phyloP scores from a whole-genome alignment of 2,888 invertebrate species.

The Nowickia ferox region DNA sequence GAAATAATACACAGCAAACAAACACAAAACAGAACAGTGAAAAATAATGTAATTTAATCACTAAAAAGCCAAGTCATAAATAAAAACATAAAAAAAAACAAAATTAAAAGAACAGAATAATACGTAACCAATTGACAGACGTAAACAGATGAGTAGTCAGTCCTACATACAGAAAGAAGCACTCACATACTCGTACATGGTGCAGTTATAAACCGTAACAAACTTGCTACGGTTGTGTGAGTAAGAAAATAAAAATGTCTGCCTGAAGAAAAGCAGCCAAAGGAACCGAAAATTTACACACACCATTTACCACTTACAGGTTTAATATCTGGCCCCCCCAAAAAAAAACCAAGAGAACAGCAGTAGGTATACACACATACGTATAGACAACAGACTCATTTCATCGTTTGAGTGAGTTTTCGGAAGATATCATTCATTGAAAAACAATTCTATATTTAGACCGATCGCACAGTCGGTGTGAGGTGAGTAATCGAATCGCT shows the following conservation, averaged over 20 bases:
- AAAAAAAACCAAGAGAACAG: neutral
- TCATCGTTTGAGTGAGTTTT: slow-evolving; percentile 56
- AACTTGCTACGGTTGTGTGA: neutral
- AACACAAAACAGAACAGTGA: slow-evolving; percentile 17
- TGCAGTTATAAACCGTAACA: neutral
- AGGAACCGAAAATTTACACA: slow-evolving; percentile 45
- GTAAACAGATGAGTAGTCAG: slow-evolving; percentile 32
- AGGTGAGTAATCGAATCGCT: slow-evolving; percentile 39
- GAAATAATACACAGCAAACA: slow-evolving; percentile 31
- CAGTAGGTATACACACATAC: neutral
- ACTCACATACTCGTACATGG: neutral
- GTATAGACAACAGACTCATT: no score
- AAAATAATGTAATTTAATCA: slow-evolving; percentile 69
- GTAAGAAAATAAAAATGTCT: slow-evolving; percentile 42
- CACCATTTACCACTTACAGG: slow-evolving; percentile 35
- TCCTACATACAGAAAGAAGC: neutral
- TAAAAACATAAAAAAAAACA: slow-evolving; percentile 20
- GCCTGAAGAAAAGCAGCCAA: slow-evolving; percentile 36
- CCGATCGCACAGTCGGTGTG: slow-evolving; percentile 47
- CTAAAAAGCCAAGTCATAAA: slow-evolving; percentile 55
- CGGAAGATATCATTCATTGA: slow-evolving; percentile 6
- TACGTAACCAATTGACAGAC: slow-evolving; percentile 41
- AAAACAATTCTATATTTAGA: slow-evolving; percentile 70
- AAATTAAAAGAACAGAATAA: slow-evolving; percentile 4
- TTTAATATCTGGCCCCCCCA: slow-evolving; percentile 16